Base-by-base conservation (phyloP, 2,888 invertebrate genomes). In the Antheraea assamensis region DNA sequence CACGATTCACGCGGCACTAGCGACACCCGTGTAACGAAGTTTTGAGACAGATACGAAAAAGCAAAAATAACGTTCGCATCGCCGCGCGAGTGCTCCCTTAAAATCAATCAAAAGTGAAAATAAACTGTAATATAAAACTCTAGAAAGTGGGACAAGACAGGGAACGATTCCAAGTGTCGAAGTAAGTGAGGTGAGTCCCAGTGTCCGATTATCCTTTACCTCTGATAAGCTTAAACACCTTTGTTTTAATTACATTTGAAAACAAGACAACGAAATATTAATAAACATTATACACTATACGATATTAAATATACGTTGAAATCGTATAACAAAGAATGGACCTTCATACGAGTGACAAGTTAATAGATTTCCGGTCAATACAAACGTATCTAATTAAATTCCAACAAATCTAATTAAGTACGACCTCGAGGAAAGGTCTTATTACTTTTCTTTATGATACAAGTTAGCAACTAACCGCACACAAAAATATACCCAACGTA, bases 331-430 rank as follows among this genome's bases (percentile, higher is more conserved):
- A 27, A 27, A 17, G 61, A 61, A 24, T 61, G 61, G 42, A 64
- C 61, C 61, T 64, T 64, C 61, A 27, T 64, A 64, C 30, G 17
- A 64, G 15, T 64, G 61, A 17, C 61, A 64, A 30, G 30, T 64
- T 64, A 64, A 64, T 64, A 64, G 61, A 30, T 64, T 64, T 64
- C 61, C 61, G 61, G 61, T 49, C 70, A 49, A 47, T 70, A 42
- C 27, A 47, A 47, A 17, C 47, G 49, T 70, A 27, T 27, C 19
- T 47, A 47, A 47, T 70, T 70, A 70, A 70, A 70, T 42, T 42
- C 47, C 42, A 47, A 42, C 24, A 35, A 68, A 70, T 70, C 42
- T 35, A 70, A 42, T 47, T 70, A 47, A 42, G n/a, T 19, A 4
- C 13, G 70, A 42, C 42, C 35, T 42, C 70, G 47, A 4, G 15